Base-by-base conservation (phyloP, 1,140 invertebrate genomes). In the Drosophila nikananu region DNA sequence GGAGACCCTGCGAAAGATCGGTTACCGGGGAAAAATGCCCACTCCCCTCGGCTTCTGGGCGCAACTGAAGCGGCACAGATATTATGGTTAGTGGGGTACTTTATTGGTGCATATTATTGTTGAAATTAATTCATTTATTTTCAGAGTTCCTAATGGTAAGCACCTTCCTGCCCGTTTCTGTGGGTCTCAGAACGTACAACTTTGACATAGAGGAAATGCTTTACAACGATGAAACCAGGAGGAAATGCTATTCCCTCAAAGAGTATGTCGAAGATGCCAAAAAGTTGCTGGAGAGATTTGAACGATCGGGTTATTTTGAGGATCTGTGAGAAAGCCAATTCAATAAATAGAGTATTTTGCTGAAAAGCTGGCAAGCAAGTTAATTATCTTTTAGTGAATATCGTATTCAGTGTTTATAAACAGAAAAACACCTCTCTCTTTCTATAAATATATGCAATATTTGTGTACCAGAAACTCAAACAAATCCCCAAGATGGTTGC, bases 11-110 rank as follows among this genome's bases (percentile, higher is more conserved):
- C 23, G 68, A 7, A 77, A 67, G 39, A 78, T 91, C 17, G 71
- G 60, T 6, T 91, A 64, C 35, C 59, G 79, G n/a, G 89, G 86
- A 1, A 60, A 63, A 51, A 17, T 90, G 48, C 90, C 90, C 0
- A 73, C 58, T 15, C 48, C n/a, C 1, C 25, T 5, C 0, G 57
- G 64, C 1, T 76, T 92, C 27, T 77, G 78, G 74, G 15, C 32
- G 1, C 49, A 79, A 48, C 48, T 87, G 13, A 19, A 41, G 10
- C 39, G 41, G 0, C 68, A 80, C 13, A 77, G 61, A 54, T 49
- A 60, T 35, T 80, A 57, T 27, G 83, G 83, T 87, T 46, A 66
- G 35, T 32, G 5, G 5, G 4, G 0, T 12, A 5, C 3, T 21
- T 9, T n/a, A 32, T n/a, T 7, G 8, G 1, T 37, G 8, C 2